Evolutionary conservation across 2,113 vertebrate genomes (phyloP).

Genomic region (Laticauda laticaudata): DNA sequence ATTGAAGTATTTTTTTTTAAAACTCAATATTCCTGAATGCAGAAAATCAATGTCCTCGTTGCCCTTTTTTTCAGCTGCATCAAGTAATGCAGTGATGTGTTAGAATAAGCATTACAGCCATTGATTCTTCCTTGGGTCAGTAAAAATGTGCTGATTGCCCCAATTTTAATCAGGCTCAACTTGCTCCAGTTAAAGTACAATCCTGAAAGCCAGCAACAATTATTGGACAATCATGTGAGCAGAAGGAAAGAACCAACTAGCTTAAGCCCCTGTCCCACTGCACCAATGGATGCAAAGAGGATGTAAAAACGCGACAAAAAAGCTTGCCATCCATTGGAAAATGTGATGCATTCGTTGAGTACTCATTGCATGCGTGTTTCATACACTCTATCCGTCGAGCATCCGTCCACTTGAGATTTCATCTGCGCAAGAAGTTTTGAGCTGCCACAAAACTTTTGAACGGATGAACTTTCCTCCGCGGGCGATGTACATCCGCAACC

Average conservation of each 20-base stretch:
- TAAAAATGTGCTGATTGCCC: background rate
- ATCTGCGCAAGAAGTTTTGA: too few relatives aligned
- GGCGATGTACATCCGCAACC: too few relatives aligned
- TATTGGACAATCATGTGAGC: background rate
- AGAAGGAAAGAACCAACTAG: background rate
- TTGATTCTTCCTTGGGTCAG: background rate
- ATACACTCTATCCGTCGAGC: too few relatives aligned
- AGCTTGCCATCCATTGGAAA: too few relatives aligned
- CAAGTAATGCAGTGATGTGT: background rate
- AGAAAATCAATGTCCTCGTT: background rate
- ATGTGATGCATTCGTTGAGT: too few relatives aligned
- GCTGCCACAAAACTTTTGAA: too few relatives aligned
- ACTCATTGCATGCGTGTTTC: too few relatives aligned
- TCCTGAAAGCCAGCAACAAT: background rate
- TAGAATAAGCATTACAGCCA: background rate
- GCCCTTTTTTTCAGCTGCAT: background rate
- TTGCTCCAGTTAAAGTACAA: background rate
- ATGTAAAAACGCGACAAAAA: too few relatives aligned
- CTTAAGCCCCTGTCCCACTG: background rate
- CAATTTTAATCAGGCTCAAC: background rate
- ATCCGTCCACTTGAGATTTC: too few relatives aligned
- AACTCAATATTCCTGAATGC: background rate
- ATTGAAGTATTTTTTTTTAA: background rate
- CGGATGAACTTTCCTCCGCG: too few relatives aligned
- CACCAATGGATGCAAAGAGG: too few relatives aligned